Base-by-base conservation (phyloP, 2,113 vertebrate genomes). In the Nycticryphes semicollaris region DNA sequence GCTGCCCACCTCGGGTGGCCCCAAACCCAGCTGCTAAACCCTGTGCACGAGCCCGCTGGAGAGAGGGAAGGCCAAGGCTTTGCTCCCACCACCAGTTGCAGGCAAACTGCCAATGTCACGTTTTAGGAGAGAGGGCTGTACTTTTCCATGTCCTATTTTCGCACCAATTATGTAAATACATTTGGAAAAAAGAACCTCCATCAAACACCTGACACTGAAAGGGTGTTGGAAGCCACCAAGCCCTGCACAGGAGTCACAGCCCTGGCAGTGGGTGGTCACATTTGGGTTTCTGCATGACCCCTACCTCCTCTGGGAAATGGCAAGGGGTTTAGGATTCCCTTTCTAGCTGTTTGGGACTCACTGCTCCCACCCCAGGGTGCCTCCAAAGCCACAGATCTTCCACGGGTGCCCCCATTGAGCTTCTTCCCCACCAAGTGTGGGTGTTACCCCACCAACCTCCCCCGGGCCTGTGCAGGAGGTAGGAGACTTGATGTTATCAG, bases 1-100 rank as follows among this genome's bases (percentile, higher is more conserved):
- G 37, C 79, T 82, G 80, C 39, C n/a, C 4, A 4, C 13, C 59
- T 72, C 3, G 1, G 48, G 51, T 3, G 2, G 14, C 28, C 53
- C 59, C 63, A 81, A 47, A 64, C 17, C 30, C 3, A 0, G 12
- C 17, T 31, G 25, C 68, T 77, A 89, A 67, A 27, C 37, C 77
- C 35, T 33, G 43, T 0, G 1, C 35, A 10, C 0, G 0, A 30
- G 22, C 41, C 22, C 4, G 0, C 6, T 9, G 8, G 50, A 0
- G 0, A 45, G 56, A 28, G 24, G 43, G 43, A 56, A 80, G n/a
- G 16, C 39, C 31, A 39, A 47, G 47, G 47, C 14, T 72, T 47
- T 1, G 5, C 31, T 47, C 30, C 59, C 50, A 79, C 39, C 25
- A 13, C 6, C 1, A 2, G 41, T 41, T n/a, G 56, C 56, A 53